Evolutionary conservation across 2,888 invertebrate species (phyloP), one percentile per base, ranked within the genome.

Genomic region (Pristionchus mayeri): DNA sequence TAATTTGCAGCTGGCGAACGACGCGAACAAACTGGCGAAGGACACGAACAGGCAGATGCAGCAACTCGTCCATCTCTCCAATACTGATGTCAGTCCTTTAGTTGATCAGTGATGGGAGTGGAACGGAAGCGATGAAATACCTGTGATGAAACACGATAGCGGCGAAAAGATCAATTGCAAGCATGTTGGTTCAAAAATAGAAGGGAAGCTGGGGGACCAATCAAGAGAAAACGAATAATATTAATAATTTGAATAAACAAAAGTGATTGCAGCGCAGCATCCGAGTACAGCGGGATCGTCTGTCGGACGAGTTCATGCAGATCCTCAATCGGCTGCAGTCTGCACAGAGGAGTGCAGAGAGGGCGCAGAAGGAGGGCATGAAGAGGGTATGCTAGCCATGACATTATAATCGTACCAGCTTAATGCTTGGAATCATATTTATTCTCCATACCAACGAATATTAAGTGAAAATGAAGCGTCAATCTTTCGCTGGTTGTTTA

Each of bases 261-360:
- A 57, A n/a, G 21, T 0, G 86, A 60, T 84, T 88, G 27, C 63
- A 92, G 92, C 85, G 90, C 82, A 86, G 87, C 27, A 80, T 90
- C 3, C 87, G 88, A 6, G 88, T 90, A 30, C 88, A 89, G 40
- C 88, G 91, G 24, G 91, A 92, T 71, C 89, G 91, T 27, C 87
- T 92, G 40, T 89, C 89, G 86, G 90, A 92, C 63, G 91, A 92
- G 48, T 92, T 90, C 85, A 90, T 91, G 78, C 86, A 87, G 48
- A 90, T 90, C 7, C 80, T 92, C 57, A 91, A 90, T 48, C 87
- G 89, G 27, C 88, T 92, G 30, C 92, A 90, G 71, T 85, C 86
- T 30, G 87, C 86, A n/a, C 86, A 90, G 81, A 89, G 89, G 37
- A 67, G 85, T 18, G 85, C 85, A 0, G 83, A 83, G 52, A 67